phyloP scores from a whole-genome alignment of 2,113 vertebrate genomes.

The Rattus rattus region DNA sequence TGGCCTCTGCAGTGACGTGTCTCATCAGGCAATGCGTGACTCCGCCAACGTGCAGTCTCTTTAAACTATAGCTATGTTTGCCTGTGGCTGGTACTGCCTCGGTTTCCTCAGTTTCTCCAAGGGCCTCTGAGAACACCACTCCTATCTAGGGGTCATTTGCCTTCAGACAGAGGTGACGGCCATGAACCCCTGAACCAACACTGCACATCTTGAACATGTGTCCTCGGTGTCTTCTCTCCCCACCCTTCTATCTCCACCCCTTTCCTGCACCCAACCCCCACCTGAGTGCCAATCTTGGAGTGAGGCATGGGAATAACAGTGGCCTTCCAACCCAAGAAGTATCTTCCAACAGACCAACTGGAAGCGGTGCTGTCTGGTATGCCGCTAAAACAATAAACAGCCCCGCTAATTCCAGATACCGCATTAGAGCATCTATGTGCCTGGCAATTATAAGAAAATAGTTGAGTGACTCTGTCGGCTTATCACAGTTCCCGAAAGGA shows the following conservation, averaged over 20 bases:
- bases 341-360: neutral
- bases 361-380: neutral
- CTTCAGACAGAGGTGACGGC: neutral
- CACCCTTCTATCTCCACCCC: neutral
- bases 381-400: neutral
- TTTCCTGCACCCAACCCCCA: neutral
- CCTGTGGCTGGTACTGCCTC: neutral
- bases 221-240: neutral
- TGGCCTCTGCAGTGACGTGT: neutral
- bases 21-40: neutral
- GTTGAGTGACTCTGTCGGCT: neutral
- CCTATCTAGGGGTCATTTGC: fast-evolving
- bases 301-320: neutral
- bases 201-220: too few relatives aligned
- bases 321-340: neutral
- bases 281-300: fast-evolving
- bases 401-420: neutral
- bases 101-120: neutral
- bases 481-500: neutral
- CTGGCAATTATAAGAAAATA: constrained; percentile 22
- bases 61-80: neutral
- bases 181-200: neutral
- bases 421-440: neutral
- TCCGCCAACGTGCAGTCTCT: neutral
- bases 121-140: neutral